These are phyloP conservation scores for Bombus fervidus DNA, from an alignment of 1,140 invertebrate species.

Conservation along the genomic window DNA sequence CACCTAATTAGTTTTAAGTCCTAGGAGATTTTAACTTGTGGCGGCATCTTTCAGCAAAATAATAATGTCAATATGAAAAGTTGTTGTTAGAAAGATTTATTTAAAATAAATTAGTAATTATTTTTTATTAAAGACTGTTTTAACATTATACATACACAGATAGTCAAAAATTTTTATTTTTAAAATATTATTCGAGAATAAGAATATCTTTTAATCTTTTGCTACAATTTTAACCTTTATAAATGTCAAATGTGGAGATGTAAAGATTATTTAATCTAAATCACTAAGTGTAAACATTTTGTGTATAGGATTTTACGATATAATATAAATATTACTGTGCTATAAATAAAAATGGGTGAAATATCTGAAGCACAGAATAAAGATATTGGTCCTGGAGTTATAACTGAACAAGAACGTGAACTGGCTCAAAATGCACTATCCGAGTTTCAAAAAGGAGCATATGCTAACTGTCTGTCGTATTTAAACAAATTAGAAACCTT, in stretches of 20 bases:
- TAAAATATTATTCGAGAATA: neutral
- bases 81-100: neutral
- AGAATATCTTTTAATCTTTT: neutral
- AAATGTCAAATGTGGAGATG: slow-evolving; percentile 15
- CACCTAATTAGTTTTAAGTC: neutral
- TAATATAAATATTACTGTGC: neutral
- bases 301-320: neutral
- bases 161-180: neutral
- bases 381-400: slow-evolving; percentile 65
- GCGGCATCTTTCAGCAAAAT: neutral
- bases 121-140: slow-evolving; percentile 1
- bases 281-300: neutral
- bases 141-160: neutral
- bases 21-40: neutral
- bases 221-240: slow-evolving; percentile 27
- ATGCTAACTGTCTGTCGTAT: slow-evolving; percentile 83
- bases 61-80: neutral
- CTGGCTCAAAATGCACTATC: slow-evolving; percentile 82
- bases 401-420: slow-evolving; percentile 84
- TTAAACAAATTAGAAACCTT: slow-evolving; percentile 85
- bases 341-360: slow-evolving; percentile 67
- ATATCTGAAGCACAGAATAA: slow-evolving; percentile 64
- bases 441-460: slow-evolving; percentile 85
- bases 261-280: neutral
- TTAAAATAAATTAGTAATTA: neutral